A percentile compares a stretch with the other conserved stretches of the same genome.
phyloP scores from a whole-genome alignment of 2,113 vertebrate species.

The Nesospiza acunhae region DNA sequence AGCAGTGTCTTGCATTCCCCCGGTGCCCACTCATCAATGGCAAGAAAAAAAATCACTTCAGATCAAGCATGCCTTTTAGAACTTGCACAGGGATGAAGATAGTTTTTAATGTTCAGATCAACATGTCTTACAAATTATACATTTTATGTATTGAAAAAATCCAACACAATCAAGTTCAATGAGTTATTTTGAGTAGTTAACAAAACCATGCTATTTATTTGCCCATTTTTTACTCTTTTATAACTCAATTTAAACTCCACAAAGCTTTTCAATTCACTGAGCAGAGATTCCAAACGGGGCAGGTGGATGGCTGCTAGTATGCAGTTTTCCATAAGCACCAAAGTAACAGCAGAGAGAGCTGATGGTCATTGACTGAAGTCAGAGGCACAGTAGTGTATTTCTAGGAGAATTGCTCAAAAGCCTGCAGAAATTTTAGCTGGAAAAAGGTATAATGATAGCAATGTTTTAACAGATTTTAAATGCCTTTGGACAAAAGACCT shows the following conservation, averaged over 20 bases:
- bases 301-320: fast-evolving
- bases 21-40: fast-evolving
- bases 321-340: neutral
- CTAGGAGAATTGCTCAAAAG: neutral
- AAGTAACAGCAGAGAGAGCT: neutral
- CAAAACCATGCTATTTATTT: neutral
- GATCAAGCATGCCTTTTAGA: neutral
- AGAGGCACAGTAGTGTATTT: neutral
- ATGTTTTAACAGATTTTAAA: neutral
- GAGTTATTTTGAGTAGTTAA: neutral
- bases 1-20: neutral
- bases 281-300: neutral
- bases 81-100: neutral
- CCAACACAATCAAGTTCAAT: neutral
- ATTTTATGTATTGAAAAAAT: neutral
- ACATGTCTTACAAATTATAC: neutral
- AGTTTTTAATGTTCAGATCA: neutral
- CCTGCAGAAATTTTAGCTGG: neutral
- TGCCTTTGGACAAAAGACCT: neutral
- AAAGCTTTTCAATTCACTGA: neutral
- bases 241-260: neutral
- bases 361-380: fast-evolving
- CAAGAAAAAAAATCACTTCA: neutral
- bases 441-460: neutral
- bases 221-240: neutral